These are phyloP conservation scores for Delphinus delphis DNA, from an alignment of 2,113 vertebrate genomes.

Conservation along the genomic window DNA sequence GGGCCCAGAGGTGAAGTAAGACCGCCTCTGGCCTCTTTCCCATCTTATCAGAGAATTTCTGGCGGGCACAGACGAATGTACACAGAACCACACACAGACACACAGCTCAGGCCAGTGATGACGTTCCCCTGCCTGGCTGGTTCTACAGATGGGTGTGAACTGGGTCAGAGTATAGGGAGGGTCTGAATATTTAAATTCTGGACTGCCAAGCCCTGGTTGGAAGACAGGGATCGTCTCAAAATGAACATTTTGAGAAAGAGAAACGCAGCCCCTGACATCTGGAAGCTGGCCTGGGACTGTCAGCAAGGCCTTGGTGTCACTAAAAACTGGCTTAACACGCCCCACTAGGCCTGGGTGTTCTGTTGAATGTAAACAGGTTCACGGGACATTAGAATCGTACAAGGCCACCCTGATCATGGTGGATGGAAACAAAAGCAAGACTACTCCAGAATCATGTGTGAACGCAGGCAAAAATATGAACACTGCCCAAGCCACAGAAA, in stretches of 20 bases:
- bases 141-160: slow-evolving; percentile 76
- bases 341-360: not conserved
- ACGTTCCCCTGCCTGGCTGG: slow-evolving; percentile 70
- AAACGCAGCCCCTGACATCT: not conserved
- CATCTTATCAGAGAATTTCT: slow-evolving; percentile 71
- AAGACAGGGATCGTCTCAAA: slow-evolving; percentile 65
- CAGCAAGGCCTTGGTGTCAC: not conserved
- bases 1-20: slow-evolving; percentile 16
- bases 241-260: slow-evolving; percentile 36
- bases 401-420: slow-evolving; percentile 20
- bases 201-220: slow-evolving; percentile 51
- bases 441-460: slow-evolving; percentile 37
- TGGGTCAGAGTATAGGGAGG: slow-evolving; percentile 78
- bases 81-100: slow-evolving; percentile 69
- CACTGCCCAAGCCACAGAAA: slow-evolving; percentile 49
- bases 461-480: slow-evolving; percentile 37
- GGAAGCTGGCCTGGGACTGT: slow-evolving; percentile 6
- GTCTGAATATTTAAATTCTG: slow-evolving; percentile 71
- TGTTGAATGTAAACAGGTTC: slow-evolving; percentile 25
- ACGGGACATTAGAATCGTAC: not conserved
- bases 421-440: not conserved
- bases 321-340: not conserved
- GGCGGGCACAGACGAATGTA: slow-evolving; percentile 53
- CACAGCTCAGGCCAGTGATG: slow-evolving; percentile 66
- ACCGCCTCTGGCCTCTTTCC: slow-evolving; percentile 55